Conservation (phyloP, 2,113 vertebrate species). For the Bos taurus region DNA sequence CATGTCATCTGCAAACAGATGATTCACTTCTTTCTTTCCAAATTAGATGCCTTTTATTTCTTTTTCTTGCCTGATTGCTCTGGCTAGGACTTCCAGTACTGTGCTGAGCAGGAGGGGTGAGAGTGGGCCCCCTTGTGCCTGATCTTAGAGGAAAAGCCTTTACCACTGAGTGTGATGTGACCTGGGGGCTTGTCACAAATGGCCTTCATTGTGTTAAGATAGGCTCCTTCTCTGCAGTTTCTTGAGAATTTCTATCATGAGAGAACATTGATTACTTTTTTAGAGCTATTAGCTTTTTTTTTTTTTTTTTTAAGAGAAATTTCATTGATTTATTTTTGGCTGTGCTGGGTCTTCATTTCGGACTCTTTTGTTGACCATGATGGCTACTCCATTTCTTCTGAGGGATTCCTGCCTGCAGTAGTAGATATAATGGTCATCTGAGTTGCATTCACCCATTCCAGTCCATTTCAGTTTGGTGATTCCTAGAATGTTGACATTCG, state of each 20-base stretch:
- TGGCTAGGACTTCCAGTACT: not conserved
- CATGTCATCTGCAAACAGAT: not conserved
- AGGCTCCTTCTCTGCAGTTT: not conserved
- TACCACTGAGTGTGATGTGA: not conserved
- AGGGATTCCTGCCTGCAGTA: no score
- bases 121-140: not conserved
- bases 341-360: not conserved
- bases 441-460: no score
- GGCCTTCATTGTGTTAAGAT: not conserved
- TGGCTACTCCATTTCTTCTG: no score
- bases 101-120: not conserved
- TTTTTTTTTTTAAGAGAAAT: not conserved
- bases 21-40: not conserved
- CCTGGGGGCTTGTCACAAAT: not conserved
- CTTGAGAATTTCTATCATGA: not conserved
- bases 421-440: no score
- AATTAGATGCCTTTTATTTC: not conserved
- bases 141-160: not conserved
- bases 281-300: not conserved
- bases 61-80: not conserved
- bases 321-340: not conserved
- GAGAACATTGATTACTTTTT: not conserved
- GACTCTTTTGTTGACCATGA: no score
- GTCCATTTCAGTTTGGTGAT: no score
- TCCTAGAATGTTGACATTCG: no score